phyloP scores from a whole-genome alignment of 2,113 vertebrate genomes.

The Poeciliopsis prolifica region DNA sequence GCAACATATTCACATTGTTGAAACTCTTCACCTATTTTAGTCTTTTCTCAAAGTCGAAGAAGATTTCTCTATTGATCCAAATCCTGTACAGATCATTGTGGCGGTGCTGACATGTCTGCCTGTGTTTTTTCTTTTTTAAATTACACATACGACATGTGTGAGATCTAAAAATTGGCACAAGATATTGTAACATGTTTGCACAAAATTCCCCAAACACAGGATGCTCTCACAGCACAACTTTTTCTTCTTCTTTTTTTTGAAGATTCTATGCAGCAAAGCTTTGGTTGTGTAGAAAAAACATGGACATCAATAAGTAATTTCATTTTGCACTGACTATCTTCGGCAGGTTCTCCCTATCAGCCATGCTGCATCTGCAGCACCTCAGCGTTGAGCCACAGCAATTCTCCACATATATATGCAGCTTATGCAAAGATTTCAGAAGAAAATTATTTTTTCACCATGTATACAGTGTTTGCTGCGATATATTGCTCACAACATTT shows the following conservation, averaged over 20 bases:
- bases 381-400: background rate
- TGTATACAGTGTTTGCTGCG: background rate
- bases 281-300: no score
- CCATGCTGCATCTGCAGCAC: no score
- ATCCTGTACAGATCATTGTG: constrained; percentile 14
- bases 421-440: constrained; percentile 32
- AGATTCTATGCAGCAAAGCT: background rate
- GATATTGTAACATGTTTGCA: background rate
- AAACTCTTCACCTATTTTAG: constrained; percentile 56
- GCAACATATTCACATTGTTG: constrained; percentile 55
- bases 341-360: no score
- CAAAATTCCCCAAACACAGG: background rate
- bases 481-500: background rate
- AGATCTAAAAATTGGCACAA: background rate
- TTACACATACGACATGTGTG: no score
- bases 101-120: constrained; percentile 9
- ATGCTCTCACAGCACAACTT: constrained; percentile 1
- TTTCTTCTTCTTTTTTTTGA: constrained; percentile 11
- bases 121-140: background rate
- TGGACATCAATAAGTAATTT: no score
- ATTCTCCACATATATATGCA: constrained; percentile 20
- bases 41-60: constrained; percentile 38
- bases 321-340: no score
- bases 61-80: constrained; percentile 18
- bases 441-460: constrained; percentile 26